Evolutionary conservation across 2,888 invertebrate species (phyloP).

Genomic region (Noctuana brunneofusca): DNA sequence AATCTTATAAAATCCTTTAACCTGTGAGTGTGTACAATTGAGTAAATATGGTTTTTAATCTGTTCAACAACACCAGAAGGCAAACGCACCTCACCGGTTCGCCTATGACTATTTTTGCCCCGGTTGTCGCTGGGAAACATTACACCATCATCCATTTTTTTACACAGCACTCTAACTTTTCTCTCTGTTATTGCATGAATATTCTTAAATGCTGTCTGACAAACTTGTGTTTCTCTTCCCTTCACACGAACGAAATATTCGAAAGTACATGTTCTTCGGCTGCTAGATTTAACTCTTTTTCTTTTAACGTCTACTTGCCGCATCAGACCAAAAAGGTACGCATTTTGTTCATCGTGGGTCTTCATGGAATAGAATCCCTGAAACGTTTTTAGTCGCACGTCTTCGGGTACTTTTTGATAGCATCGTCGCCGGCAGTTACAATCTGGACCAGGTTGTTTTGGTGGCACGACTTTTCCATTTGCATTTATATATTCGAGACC

Average conservation of each 20-base stretch:
- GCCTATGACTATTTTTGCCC: constrained; percentile 79
- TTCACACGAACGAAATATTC: constrained; percentile 82
- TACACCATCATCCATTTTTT: constrained; percentile 83
- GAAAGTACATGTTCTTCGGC: constrained; percentile 80
- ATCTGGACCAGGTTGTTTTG: constrained; percentile 79
- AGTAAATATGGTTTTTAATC: constrained; percentile 81
- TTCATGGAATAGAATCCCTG: constrained; percentile 82
- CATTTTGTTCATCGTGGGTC: constrained; percentile 83
- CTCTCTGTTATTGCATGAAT: constrained; percentile 83
- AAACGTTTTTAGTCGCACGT: constrained; percentile 77
- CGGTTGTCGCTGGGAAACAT: constrained; percentile 83
- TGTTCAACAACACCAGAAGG: constrained; percentile 75
- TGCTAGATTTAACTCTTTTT: constrained; percentile 80
- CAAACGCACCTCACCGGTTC: constrained; percentile 78
- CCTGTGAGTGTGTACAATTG: constrained; percentile 78
- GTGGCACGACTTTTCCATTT: constrained; percentile 82
- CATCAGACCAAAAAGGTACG: constrained; percentile 82
- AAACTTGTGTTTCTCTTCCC: constrained; percentile 81
- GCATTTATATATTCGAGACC: constrained; percentile 82
- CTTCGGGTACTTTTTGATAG: constrained; percentile 78
- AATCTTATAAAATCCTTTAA: constrained; percentile 79
- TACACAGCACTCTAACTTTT: constrained; percentile 81
- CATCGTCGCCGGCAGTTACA: constrained; percentile 80
- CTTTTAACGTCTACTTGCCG: constrained; percentile 82
- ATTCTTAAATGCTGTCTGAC: constrained; percentile 83